These are phyloP conservation scores for Bibio marci DNA, from an alignment of 2,888 invertebrate genomes.

Conservation along the genomic window DNA sequence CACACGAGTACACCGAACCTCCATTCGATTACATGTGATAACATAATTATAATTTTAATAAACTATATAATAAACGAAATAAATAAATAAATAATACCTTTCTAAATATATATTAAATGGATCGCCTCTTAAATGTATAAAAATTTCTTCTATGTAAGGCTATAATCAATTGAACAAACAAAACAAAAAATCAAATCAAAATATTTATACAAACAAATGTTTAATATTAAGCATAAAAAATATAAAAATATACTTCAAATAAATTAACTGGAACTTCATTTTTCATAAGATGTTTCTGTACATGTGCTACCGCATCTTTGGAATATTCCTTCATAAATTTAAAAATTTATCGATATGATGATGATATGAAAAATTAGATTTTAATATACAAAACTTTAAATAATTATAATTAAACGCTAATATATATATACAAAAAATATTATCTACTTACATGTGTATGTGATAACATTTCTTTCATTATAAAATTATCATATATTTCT, in stretches of 20 bases:
- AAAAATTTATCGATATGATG: slow-evolving; percentile 30
- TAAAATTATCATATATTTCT: slow-evolving; percentile 98
- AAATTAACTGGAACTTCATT: slow-evolving; percentile 93
- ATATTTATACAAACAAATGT: slow-evolving; percentile 3
- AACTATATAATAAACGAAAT: slow-evolving; percentile 14
- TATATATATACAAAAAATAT: neutral
- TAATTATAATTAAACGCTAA: neutral
- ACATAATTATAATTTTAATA: too few species aligned
- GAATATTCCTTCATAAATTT: slow-evolving; percentile 99
- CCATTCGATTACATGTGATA: too few species aligned
- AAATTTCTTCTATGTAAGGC: slow-evolving; percentile 99
- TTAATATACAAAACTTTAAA: too few species aligned
- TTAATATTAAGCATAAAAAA: slow-evolving; percentile 2
- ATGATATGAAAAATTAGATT: slow-evolving; percentile 6
- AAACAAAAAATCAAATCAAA: slow-evolving; percentile 4
- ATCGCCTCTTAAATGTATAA: slow-evolving; percentile 89
- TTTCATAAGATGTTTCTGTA: slow-evolving; percentile 94
- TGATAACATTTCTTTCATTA: slow-evolving; percentile 98
- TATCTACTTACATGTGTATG: slow-evolving; percentile 83
- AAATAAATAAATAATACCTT: slow-evolving; percentile 45
- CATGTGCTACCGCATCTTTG: slow-evolving; percentile 91
- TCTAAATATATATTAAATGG: slow-evolving; percentile 97
- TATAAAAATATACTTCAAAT: slow-evolving; percentile 70
- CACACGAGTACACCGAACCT: too few species aligned
- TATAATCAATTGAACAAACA: slow-evolving; percentile 36